These are phyloP conservation scores for Parazoanthus atlanticus DNA, from an alignment of 92 coral and sea anemone species.

Conservation along the genomic window DNA sequence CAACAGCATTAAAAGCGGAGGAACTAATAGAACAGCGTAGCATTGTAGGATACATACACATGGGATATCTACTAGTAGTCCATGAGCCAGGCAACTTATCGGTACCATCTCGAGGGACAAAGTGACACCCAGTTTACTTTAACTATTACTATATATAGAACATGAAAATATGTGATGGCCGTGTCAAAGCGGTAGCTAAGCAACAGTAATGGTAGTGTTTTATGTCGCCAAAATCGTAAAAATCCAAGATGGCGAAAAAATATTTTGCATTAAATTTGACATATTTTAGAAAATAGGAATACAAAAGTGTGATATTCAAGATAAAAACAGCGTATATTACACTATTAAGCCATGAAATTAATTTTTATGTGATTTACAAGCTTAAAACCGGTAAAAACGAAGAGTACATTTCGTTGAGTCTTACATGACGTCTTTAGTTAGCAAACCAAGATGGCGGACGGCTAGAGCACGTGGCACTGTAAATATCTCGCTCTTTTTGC, in stretches of 20 bases:
- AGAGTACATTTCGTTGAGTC: constrained; percentile 27
- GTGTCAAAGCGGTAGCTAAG: constrained; percentile 30
- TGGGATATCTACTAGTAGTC: too few relatives aligned
- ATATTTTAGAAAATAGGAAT: constrained; percentile 1
- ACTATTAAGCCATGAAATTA: constrained; percentile 11
- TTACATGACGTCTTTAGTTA: constrained; percentile 21
- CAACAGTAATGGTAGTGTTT: constrained; percentile 10
- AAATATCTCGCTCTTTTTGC: constrained; percentile 26
- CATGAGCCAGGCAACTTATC: constrained; percentile 27
- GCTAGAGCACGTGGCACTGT: constrained; percentile 31
- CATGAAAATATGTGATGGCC: constrained; percentile 23
- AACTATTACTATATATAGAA: constrained; percentile 7
- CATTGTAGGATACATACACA: too few relatives aligned
- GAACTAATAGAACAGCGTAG: too few relatives aligned
- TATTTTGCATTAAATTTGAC: constrained; percentile 9
- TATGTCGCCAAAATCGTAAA: background rate
- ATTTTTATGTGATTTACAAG: constrained; percentile 17
- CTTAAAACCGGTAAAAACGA: background rate
- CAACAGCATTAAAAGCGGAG: too few relatives aligned
- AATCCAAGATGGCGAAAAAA: constrained; percentile 3
- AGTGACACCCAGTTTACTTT: constrained; percentile 23
- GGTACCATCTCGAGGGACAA: constrained; percentile 28
- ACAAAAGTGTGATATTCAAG: constrained; percentile 4
- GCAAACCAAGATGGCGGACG: constrained; percentile 42
- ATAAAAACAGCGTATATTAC: constrained; percentile 12